These are phyloP conservation scores for Mellivora capensis DNA, from an alignment of 2,113 vertebrate genomes.

Conservation along the genomic window DNA sequence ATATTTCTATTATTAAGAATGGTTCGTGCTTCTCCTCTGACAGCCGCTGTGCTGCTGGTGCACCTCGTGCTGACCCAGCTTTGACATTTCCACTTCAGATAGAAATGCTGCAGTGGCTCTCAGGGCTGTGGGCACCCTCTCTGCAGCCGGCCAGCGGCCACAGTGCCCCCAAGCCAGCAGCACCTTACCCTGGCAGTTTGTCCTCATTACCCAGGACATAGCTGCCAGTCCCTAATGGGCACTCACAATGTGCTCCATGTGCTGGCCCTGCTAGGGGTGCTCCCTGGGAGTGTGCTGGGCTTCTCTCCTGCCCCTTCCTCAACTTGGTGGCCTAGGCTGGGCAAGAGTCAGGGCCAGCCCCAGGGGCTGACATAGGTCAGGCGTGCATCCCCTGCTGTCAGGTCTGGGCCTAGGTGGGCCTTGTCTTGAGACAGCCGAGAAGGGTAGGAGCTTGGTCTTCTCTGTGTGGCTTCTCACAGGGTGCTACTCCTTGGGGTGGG, in stretches of 20 bases:
- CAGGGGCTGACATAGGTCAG: not conserved
- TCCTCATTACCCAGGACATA: not conserved
- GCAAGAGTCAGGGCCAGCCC: not conserved
- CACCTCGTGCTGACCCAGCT: not conserved
- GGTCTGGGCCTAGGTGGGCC: not conserved
- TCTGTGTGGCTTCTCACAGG: not conserved
- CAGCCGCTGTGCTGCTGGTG: not conserved
- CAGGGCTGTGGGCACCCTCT: not conserved
- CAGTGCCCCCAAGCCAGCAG: rapidly evolving
- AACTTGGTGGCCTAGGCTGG: not conserved
- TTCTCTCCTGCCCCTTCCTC: not conserved
- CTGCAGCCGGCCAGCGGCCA: no score
- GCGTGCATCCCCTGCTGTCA: not conserved
- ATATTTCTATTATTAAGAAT: constrained; percentile 46
- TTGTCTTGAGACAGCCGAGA: not conserved
- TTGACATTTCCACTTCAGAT: not conserved
- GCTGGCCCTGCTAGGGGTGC: not conserved
- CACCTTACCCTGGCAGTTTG: not conserved
- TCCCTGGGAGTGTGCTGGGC: not conserved
- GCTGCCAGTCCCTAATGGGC: not conserved
- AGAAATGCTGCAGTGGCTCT: not conserved
- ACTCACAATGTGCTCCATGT: rapidly evolving
- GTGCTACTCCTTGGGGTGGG: rapidly evolving
- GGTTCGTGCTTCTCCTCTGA: constrained; percentile 15
- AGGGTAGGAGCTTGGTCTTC: not conserved